Evolutionary conservation across 1,140 invertebrate genomes (phyloP).

Genomic region (Phortica variegata): DNA sequence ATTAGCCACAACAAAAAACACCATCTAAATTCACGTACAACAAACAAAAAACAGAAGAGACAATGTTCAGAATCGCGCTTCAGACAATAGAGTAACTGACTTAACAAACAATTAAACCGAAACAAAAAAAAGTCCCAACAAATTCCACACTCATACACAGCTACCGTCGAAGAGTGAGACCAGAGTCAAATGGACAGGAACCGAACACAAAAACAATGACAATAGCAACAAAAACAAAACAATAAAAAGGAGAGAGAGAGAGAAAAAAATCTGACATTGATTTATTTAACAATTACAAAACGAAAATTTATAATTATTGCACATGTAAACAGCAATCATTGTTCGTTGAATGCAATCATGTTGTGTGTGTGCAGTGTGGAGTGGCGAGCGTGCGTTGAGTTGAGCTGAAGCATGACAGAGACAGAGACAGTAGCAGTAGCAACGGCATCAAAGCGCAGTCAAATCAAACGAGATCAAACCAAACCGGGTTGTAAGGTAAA

Average conservation of each 20-base stretch:
- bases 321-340: constrained; percentile 42
- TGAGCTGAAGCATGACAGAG: neutral
- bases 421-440: neutral
- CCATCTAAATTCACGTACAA: too few relatives aligned
- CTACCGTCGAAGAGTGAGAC: constrained; percentile 5
- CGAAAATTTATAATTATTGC: constrained; percentile 54
- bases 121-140: constrained; percentile 33
- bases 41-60: too few relatives aligned
- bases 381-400: constrained; percentile 5
- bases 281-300: constrained; percentile 49
- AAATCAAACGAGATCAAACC: too few relatives aligned
- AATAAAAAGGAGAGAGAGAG: constrained; percentile 2
- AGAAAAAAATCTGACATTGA: constrained; percentile 40
- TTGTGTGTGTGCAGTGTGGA: too few relatives aligned
- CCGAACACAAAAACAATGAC: neutral
- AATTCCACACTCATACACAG: too few relatives aligned
- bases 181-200: too few relatives aligned
- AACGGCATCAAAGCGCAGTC: too few relatives aligned
- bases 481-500: neutral
- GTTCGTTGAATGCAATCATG: neutral
- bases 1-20: too few relatives aligned
- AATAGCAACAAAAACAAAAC: constrained; percentile 2
- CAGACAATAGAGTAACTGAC: constrained; percentile 1
- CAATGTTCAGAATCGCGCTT: too few relatives aligned
- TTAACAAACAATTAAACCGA: constrained; percentile 55